These are phyloP conservation scores for Trematomus loennbergii DNA, from an alignment of 2,113 vertebrate genomes.

Conservation along the genomic window DNA sequence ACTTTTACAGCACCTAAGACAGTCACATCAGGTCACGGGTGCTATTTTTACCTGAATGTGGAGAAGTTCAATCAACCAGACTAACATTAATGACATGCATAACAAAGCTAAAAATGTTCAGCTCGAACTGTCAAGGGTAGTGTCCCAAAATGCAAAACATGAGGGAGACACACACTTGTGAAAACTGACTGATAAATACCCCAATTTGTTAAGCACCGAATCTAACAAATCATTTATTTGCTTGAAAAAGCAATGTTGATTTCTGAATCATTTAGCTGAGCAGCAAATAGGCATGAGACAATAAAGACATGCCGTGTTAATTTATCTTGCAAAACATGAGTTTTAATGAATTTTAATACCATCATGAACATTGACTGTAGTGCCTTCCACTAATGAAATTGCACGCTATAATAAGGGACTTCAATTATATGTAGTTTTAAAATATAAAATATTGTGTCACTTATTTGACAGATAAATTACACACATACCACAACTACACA, in stretches of 20 bases:
- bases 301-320: background rate
- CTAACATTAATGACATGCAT: conserved; percentile 38
- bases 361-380: background rate
- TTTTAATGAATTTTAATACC: background rate
- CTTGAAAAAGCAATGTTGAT: background rate
- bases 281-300: background rate
- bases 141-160: conserved; percentile 23
- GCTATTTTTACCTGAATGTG: conserved; percentile 55
- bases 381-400: background rate
- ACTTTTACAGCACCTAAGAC: conserved; percentile 49
- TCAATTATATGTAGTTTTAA: background rate
- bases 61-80: conserved; percentile 39
- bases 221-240: background rate
- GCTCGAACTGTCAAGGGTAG: conserved; percentile 19
- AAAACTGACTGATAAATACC: background rate
- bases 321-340: background rate
- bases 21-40: conserved; percentile 11
- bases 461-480: no score
- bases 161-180: background rate
- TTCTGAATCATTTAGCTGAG: background rate
- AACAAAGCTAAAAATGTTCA: conserved; percentile 25
- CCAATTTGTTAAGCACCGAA: background rate
- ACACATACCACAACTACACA: conserved; percentile 7
- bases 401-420: background rate
- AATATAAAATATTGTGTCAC: background rate